Evolutionary conservation across 2,888 invertebrate genomes (phyloP).

Genomic region (Chrysina gloriosa): DNA sequence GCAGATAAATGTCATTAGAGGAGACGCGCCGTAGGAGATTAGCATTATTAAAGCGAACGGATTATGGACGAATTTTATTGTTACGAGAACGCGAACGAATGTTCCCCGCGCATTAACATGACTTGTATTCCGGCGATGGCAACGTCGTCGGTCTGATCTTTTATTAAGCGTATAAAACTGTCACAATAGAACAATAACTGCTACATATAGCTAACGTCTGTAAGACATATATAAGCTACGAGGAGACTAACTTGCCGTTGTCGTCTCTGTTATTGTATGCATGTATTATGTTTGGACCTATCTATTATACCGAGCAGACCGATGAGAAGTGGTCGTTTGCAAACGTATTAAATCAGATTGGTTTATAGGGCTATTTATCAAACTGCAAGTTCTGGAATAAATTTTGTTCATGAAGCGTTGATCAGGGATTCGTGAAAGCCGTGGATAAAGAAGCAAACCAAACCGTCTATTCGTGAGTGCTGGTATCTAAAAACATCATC

Average conservation of each 20-base stretch:
- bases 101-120: not conserved
- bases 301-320: no score
- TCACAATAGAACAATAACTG: conserved; percentile 20
- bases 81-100: not conserved
- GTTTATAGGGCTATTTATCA: no score
- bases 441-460: no score
- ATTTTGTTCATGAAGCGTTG: no score
- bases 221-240: not conserved
- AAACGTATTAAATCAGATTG: no score
- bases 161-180: conserved; percentile 26
- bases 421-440: no score
- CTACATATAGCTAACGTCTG: conserved; percentile 1
- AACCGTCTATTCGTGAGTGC: no score
- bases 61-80: conserved; percentile 27
- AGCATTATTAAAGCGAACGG: conserved; percentile 26
- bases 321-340: no score
- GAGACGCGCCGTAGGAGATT: conserved; percentile 20
- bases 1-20: conserved; percentile 33
- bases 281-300: no score
- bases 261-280: no score
- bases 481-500: no score
- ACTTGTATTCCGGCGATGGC: not conserved
- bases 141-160: conserved; percentile 6
- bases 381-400: no score
- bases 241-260: not conserved